These are phyloP conservation scores for Scarus forsteni DNA, from an alignment of 2,797 vertebrate genomes.

Conservation along the genomic window DNA sequence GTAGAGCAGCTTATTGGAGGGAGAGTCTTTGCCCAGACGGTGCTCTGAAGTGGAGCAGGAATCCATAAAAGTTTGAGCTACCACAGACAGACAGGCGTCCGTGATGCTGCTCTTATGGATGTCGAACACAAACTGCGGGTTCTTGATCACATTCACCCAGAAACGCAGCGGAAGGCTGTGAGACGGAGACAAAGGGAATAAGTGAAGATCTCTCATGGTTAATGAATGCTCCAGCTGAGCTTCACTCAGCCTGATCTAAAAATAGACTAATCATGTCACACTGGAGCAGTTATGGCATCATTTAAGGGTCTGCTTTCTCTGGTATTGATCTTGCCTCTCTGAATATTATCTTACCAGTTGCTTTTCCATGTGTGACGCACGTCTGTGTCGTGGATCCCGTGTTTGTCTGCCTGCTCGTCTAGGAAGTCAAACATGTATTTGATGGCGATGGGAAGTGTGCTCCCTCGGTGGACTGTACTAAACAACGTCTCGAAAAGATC, in stretches of 20 bases:
- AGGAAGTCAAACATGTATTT: conserved; percentile 99
- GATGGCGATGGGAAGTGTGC: conserved; percentile 95
- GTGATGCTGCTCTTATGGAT: conserved; percentile 99
- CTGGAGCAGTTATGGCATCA: neutral
- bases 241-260: neutral
- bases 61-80: conserved; percentile 99
- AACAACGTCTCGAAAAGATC: conserved; percentile 99
- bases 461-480: conserved; percentile 96
- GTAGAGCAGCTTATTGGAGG: conserved; percentile 97
- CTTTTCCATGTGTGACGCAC: conserved; percentile 99
- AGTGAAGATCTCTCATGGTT: neutral
- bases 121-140: conserved; percentile 98
- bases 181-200: conserved; percentile 32
- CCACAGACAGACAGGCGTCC: conserved; percentile 96
- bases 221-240: neutral
- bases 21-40: conserved; percentile 96
- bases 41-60: conserved; percentile 98
- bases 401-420: conserved; percentile 97
- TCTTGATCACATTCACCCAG: conserved; percentile 99
- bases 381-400: conserved; percentile 94
- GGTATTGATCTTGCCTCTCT: neutral
- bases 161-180: conserved; percentile 94
- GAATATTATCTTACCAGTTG: conserved; percentile 89
- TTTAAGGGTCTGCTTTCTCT: neutral
- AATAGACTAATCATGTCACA: neutral